These are phyloP conservation scores for Erythrolamprus reginae DNA, from an alignment of 2,113 vertebrate species.

Conservation along the genomic window DNA sequence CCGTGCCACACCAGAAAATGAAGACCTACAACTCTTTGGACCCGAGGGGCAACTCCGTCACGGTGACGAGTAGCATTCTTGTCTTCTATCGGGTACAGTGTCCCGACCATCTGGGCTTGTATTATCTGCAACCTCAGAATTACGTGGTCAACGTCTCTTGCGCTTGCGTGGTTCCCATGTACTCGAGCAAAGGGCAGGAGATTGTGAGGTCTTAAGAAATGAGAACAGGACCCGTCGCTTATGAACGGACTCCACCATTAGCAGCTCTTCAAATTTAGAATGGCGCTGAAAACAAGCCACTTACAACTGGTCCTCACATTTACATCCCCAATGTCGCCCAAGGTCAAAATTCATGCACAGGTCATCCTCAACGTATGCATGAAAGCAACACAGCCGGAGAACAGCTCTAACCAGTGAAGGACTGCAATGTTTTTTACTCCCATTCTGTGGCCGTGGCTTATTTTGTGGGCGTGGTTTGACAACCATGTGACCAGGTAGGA, in stretches of 20 bases:
- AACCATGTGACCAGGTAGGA: too few species aligned
- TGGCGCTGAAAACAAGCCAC: neutral
- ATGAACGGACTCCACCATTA: neutral
- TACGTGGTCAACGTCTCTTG: conserved; percentile 47
- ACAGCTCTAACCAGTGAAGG: too few species aligned
- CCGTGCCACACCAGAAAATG: rapidly evolving
- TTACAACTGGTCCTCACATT: too few species aligned
- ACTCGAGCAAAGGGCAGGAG: neutral
- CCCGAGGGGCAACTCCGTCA: conserved; percentile 32
- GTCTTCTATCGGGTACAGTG: conserved; percentile 53
- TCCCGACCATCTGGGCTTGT: rapidly evolving
- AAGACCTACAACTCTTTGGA: rapidly evolving
- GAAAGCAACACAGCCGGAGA: too few species aligned
- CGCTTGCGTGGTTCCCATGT: conserved; percentile 41
- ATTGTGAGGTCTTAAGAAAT: neutral
- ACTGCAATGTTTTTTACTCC: too few species aligned
- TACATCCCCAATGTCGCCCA: too few species aligned
- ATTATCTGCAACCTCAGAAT: conserved; percentile 30
- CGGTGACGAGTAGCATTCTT: conserved; percentile 33
- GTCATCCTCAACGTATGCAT: too few species aligned
- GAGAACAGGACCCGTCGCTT: too few species aligned
- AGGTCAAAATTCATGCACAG: too few species aligned
- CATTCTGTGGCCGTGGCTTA: too few species aligned
- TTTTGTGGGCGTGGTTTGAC: too few species aligned
- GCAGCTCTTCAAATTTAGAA: neutral